Conservation (phyloP, 1,140 invertebrate species). For the Anadara kagoshimensis region DNA sequence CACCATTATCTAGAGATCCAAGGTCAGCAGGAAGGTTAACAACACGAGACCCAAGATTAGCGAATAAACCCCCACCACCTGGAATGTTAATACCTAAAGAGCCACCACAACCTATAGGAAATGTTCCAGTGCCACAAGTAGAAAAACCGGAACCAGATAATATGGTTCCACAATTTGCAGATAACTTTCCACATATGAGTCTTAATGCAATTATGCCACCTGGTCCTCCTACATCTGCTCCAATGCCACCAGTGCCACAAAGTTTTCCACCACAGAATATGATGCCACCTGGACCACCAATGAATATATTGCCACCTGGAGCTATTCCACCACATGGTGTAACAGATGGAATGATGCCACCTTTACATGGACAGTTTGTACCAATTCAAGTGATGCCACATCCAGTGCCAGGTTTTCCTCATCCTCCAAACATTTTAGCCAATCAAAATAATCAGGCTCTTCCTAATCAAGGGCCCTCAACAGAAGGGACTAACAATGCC, state of each 20-base stretch:
- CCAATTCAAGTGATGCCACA: background rate
- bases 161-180: background rate
- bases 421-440: background rate
- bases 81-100: no score
- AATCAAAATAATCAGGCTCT: conserved; percentile 16
- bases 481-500: background rate
- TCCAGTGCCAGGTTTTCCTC: background rate
- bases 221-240: background rate
- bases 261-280: conserved; percentile 2
- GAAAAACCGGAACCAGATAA: background rate
- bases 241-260: background rate
- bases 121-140: background rate
- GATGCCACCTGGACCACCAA: conserved; percentile 2
- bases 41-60: no score
- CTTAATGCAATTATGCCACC: background rate
- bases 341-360: background rate
- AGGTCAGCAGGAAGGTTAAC: no score
- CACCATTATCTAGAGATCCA: no score
- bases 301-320: background rate
- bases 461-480: background rate
- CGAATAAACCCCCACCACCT: no score
- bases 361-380: background rate
- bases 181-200: background rate
- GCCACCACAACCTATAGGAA: no score
- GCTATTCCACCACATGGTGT: background rate